A percentile compares a stretch with the other conserved stretches of the same genome.
These are phyloP conservation scores for Chymomyza procnemis DNA, from an alignment of 2,888 invertebrate species.

Conservation along the genomic window DNA sequence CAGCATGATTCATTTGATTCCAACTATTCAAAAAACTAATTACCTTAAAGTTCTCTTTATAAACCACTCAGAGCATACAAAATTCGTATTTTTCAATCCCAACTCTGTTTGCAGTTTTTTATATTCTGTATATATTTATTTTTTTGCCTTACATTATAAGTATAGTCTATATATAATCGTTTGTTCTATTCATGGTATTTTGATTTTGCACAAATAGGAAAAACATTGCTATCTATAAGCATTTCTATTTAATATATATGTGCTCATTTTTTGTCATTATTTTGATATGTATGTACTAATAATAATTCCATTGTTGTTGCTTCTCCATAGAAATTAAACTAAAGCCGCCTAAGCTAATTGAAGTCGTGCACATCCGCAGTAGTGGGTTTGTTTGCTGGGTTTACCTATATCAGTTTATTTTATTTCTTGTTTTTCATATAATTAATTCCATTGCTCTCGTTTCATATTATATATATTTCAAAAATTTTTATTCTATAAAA, in stretches of 20 bases:
- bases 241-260: not conserved
- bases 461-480: not conserved
- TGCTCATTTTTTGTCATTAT: conserved; percentile 35
- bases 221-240: conserved; percentile 13
- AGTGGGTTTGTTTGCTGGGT: not conserved
- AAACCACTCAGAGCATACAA: not conserved
- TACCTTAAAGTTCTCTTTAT: too few relatives aligned
- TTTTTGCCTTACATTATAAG: conserved; percentile 5
- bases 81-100: not conserved
- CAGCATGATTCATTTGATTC: too few relatives aligned
- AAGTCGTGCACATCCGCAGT: not conserved
- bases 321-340: not conserved
- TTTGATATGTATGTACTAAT: conserved; percentile 40
- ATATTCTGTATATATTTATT: not conserved
- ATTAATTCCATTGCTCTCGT: not conserved
- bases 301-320: conserved; percentile 32
- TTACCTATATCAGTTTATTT: not conserved
- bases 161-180: conserved; percentile 51
- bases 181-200: conserved; percentile 61
- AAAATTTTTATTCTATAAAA: not conserved
- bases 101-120: not conserved
- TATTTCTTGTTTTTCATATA: not conserved
- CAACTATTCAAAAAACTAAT: too few relatives aligned
- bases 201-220: conserved; percentile 47
- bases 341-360: not conserved